A percentile compares a stretch with the other conserved stretches of the same genome.
These are phyloP conservation scores for Peromyscus californicus DNA, from an alignment of 2,113 vertebrate genomes.

Conservation along the genomic window DNA sequence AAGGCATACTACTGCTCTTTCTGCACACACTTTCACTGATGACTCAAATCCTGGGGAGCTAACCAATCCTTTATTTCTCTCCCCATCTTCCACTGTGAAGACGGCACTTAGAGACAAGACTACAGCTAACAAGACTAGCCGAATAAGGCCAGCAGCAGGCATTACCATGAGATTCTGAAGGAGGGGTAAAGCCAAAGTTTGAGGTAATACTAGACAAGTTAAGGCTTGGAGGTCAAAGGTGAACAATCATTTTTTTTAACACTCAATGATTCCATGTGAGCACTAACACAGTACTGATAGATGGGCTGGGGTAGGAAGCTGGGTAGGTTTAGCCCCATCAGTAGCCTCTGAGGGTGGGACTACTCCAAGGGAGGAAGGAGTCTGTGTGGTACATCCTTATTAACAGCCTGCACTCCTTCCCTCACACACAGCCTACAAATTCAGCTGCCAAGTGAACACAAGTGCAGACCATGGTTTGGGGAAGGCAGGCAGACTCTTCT, in stretches of 20 bases:
- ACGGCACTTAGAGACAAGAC: not conserved
- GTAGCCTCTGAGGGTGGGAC: not conserved
- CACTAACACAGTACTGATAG: not conserved
- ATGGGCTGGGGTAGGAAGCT: not conserved
- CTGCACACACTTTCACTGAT: not conserved
- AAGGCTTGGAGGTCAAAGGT: not conserved
- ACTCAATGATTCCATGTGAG: not conserved
- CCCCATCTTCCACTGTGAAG: not conserved
- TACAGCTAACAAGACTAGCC: not conserved
- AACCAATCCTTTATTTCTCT: not conserved
- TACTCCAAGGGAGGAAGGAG: not conserved
- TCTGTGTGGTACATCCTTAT: not conserved
- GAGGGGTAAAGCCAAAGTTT: not conserved
- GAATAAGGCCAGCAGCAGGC: not conserved
- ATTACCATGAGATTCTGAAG: not conserved
- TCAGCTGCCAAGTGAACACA: not conserved
- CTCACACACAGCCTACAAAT: not conserved
- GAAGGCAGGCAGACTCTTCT: too few relatives aligned
- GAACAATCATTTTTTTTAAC: not conserved
- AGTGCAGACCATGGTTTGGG: not conserved
- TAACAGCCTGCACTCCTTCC: not conserved
- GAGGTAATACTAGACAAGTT: not conserved
- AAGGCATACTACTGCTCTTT: fast-evolving
- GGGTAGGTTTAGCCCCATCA: not conserved
- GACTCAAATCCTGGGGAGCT: not conserved